These are phyloP conservation scores for Halictus rubicundus DNA, from an alignment of 1,140 invertebrate species.

Conservation along the genomic window DNA sequence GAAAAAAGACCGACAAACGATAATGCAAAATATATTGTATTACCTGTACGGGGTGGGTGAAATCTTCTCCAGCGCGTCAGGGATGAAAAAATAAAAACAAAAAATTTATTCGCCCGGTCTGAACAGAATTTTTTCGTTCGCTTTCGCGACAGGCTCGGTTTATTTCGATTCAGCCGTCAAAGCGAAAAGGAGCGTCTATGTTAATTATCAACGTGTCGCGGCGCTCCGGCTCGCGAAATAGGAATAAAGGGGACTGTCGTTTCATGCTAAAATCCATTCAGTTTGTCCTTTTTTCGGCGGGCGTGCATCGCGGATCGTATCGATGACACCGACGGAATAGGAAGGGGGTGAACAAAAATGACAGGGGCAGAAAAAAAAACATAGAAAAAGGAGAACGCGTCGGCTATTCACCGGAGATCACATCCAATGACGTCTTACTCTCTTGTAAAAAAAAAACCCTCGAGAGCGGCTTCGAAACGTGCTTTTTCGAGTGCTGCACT, in stretches of 20 bases:
- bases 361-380: too few species aligned
- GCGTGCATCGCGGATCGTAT: background rate
- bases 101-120: too few species aligned
- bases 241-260: background rate
- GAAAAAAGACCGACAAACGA: background rate
- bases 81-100: background rate
- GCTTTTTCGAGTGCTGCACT: constrained; percentile 28
- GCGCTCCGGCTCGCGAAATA: background rate
- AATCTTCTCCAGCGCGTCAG: background rate
- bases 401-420: background rate
- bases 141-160: background rate
- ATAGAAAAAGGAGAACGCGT: background rate
- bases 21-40: constrained; percentile 4
- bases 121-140: background rate
- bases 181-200: background rate
- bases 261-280: background rate
- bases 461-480: constrained; percentile 5
- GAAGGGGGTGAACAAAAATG: background rate
- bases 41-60: too few species aligned
- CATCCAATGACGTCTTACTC: constrained; percentile 9
- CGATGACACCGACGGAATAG: background rate
- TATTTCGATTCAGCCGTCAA: too few species aligned
- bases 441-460: constrained; percentile 1
- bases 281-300: background rate
- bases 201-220: background rate